Conservation (phyloP, 2,113 vertebrate species). For the Heterochromis multidens region DNA sequence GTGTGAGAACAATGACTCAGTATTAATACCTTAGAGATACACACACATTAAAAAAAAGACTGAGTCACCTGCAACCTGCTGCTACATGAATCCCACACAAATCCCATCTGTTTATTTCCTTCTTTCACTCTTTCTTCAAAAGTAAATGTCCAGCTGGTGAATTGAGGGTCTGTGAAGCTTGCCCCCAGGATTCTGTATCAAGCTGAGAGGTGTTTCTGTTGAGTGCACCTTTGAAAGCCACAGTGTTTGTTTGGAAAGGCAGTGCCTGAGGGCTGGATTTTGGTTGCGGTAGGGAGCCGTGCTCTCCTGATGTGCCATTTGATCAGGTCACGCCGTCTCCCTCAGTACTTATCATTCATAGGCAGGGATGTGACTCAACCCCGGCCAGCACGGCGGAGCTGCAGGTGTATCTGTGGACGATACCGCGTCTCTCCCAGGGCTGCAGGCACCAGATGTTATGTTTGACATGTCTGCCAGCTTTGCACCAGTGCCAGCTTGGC, state of each 20-base stretch:
- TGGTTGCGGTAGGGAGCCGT: neutral
- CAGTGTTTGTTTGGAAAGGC: neutral
- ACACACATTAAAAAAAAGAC: constrained; percentile 3
- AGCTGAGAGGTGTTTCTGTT: neutral
- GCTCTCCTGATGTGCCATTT: constrained; percentile 34
- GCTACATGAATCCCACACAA: constrained; percentile 19
- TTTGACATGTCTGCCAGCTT: constrained; percentile 39
- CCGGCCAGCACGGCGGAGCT: neutral
- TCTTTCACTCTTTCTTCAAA: neutral
- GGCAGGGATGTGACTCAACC: constrained; percentile 36
- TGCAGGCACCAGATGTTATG: constrained; percentile 51
- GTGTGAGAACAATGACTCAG: constrained; percentile 43
- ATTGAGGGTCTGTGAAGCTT: neutral
- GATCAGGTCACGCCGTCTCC: constrained; percentile 30
- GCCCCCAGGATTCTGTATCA: neutral
- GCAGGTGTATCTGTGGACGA: constrained; percentile 8
- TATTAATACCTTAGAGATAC: constrained; percentile 1
- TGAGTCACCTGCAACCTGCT: constrained; percentile 46
- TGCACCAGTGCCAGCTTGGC: constrained; percentile 13
- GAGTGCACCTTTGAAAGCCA: constrained; percentile 16
- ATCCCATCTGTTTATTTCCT: neutral
- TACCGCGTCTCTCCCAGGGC: neutral
- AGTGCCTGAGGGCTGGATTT: constrained; percentile 10
- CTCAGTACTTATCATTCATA: constrained; percentile 42
- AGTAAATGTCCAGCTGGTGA: neutral